Base-by-base conservation (phyloP, 2,113 vertebrate species). In the Glaucomys volans region DNA sequence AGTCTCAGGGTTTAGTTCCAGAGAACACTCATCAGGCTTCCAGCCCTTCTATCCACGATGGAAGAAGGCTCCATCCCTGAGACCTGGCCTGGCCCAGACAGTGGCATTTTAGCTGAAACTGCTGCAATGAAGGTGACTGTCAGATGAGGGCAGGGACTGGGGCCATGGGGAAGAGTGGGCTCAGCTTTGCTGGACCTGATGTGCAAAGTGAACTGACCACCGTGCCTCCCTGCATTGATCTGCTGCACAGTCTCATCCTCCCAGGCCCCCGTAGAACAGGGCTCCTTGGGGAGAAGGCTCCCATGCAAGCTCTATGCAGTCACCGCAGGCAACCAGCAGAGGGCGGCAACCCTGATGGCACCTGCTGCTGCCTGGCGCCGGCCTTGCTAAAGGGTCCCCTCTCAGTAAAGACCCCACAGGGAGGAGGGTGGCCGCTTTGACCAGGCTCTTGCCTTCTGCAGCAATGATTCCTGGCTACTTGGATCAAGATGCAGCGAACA, bases 11-110 rank as follows among this genome's bases (percentile, higher is more conserved):
- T 5, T 5, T 8, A 32, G 50, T 5, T 28, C 59, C 40, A 37
- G 30, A 22, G 30, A 44, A 35, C 1, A 1, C 0, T 0, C 26
- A 32, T 32, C 4, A 4, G 42, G 32, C 26, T n/a, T 40, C 40
- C 8, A 5, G 11, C 40, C 52, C 37, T 3, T 35, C 22, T 5
- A 26, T 1, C 4, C n/a, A 74, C 0, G 35, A 8, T 1, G 40
- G 17, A 37, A 54, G 12, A 22, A 75, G 50, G 42, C 30, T 62
- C 57, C 26, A 32, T 30, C 20, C 17, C 26, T 5, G 5, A 28
- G 57, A 28, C 10, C 26, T 30, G 42, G 80, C 42, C 42, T 4
- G 18, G 71, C 5, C 47, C 47, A 12, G 0, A 50, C 24, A 0
- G 42, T 44, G 4, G 9, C 90, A 20, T 30, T 30, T 74, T 17